Evolutionary conservation across 2,797 vertebrate species (phyloP), one percentile per base, ranked within the genome.

Genomic region (Acomys russatus): DNA sequence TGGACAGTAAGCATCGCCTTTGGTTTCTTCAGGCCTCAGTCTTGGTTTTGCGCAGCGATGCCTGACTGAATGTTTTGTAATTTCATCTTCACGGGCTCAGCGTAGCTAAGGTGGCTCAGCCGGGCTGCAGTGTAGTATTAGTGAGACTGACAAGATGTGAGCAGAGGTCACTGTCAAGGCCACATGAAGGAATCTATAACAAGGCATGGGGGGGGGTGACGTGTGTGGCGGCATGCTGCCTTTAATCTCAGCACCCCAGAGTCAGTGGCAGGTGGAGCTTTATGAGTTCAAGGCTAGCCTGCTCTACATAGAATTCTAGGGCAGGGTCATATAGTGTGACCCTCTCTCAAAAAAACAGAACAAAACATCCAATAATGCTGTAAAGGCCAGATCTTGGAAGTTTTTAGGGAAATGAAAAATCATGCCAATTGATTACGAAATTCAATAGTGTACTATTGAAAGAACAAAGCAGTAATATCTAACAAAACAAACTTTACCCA

Each of bases 401-500:
- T 64, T 68, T n/a, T 64, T 91, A 54, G 28, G 35, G 61, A 64
- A 23, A 61, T 38, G 44, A 63, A 64, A 49, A 56, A 33, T 30
- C 33, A 61, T 17, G 78, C 64, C 12, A n/a, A 86, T 38, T 94
- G 51, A 71, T 90, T 56, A 85, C 2, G 35, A 92, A 94, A 92
- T 89, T 89, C 28, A 33, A 25, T 56, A 22, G 18, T 80, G 6
- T 38, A 68, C 33, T 64, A n/a, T 79, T 74, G 76, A 70, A 92
- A 80, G 30, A 30, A 76, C 44, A 76, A 85, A 70, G 35, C 61
- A 83, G 4, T 77, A 92, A 54, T 76, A 88, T 64, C 88, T 76
- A 91, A 28, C 70, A 70, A 96, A 94, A 64, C 17, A 90, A 96
- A 28, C 59, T 64, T n/a, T 63, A n/a, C n/a, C 30, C 51, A 63